These are phyloP conservation scores for Rhinella marina DNA, from an alignment of 2,797 vertebrate genomes.

Conservation along the genomic window DNA sequence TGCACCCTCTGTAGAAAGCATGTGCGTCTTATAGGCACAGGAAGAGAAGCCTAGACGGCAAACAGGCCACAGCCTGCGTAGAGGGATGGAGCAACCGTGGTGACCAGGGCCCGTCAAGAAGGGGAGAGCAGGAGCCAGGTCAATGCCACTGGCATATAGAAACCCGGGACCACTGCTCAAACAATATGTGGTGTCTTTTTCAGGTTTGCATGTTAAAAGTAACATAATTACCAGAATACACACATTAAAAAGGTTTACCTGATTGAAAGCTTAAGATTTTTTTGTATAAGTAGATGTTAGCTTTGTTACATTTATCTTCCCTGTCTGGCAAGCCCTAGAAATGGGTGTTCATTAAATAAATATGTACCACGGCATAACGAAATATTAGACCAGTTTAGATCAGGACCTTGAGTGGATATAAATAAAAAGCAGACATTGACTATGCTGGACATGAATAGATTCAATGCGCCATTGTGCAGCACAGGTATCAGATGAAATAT, in stretches of 20 bases:
- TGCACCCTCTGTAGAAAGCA: too few species aligned
- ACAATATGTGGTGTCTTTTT: too few species aligned
- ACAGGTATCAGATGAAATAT: constrained; percentile 22
- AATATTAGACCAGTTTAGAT: constrained; percentile 11
- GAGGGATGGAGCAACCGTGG: too few species aligned
- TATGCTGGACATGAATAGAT: constrained; percentile 2
- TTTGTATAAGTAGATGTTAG: not conserved
- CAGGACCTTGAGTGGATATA: not conserved
- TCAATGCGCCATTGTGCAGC: constrained; percentile 32
- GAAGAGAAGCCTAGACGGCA: too few species aligned
- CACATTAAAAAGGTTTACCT: not conserved
- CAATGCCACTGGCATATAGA: too few species aligned
- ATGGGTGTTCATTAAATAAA: constrained; percentile 4
- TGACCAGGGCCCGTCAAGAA: too few species aligned
- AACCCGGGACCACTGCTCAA: too few species aligned
- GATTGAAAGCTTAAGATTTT: not conserved
- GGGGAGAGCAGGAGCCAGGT: too few species aligned
- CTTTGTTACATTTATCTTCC: not conserved
- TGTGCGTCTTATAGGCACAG: too few species aligned
- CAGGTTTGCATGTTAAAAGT: too few species aligned
- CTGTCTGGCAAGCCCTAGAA: not conserved
- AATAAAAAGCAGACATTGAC: constrained; percentile 37
- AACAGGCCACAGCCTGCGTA: too few species aligned
- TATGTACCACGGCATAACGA: not conserved
- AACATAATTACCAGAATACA: not conserved